phyloP scores from a whole-genome alignment of 2,888 invertebrate species.

The Caenorhabditis sp. region DNA sequence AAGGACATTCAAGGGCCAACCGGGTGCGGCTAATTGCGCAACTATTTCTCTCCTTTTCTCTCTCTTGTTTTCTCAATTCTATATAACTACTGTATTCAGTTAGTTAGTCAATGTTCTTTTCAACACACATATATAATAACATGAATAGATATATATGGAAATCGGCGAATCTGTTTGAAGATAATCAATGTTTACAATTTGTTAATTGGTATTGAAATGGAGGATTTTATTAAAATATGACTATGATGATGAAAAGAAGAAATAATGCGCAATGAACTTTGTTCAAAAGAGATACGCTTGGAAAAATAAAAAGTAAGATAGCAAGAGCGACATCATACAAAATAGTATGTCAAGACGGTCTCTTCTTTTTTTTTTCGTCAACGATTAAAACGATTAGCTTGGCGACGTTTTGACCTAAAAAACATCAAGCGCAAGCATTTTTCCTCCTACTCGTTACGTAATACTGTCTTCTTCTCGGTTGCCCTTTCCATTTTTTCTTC shows the following conservation, averaged over 20 bases:
- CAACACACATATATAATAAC: background rate
- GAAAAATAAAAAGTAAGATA: background rate
- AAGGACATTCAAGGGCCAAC: background rate
- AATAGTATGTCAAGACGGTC: background rate
- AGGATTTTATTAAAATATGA: background rate
- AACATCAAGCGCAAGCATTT: constrained; percentile 28
- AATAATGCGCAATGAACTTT: background rate
- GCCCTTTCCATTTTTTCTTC: constrained; percentile 5
- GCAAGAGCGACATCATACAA: background rate
- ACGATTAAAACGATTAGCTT: constrained; percentile 48
- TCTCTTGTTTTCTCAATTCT: background rate
- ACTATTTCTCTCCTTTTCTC: constrained; percentile 12
- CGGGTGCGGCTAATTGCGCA: constrained; percentile 40
- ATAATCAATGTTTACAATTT: background rate
- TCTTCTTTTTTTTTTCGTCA: constrained; percentile 4
- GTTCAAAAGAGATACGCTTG: too few species aligned
- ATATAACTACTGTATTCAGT: background rate
- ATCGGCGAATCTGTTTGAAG: background rate
- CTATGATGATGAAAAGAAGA: background rate
- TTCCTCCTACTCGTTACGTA: constrained; percentile 2
- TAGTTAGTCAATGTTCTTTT: background rate
- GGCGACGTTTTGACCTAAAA: constrained; percentile 42
- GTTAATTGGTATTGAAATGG: background rate
- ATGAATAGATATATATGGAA: too few species aligned
- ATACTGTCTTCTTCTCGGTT: constrained; percentile 9